Percentiles rank a stretch among this genome's conserved stretches.
phyloP scores from a whole-genome alignment of 2,888 invertebrate species.

The Tupiocoris notatus region DNA sequence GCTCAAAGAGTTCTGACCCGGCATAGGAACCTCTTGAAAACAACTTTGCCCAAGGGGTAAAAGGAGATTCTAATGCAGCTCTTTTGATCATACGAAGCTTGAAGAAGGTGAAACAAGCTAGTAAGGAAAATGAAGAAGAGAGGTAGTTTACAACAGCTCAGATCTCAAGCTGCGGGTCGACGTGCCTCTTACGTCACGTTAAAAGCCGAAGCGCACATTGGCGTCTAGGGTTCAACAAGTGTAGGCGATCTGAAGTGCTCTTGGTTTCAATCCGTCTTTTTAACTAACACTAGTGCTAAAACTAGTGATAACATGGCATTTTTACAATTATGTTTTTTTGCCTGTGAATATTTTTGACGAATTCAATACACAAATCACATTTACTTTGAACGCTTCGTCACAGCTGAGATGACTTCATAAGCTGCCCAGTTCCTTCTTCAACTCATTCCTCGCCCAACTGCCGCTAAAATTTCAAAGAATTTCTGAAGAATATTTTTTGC shows the following conservation, averaged over 20 bases:
- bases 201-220: neutral
- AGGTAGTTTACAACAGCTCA: neutral
- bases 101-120: neutral
- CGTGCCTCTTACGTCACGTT: neutral
- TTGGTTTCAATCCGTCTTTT: too few relatives aligned
- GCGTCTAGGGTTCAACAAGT: neutral
- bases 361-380: too few relatives aligned
- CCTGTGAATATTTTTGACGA: too few relatives aligned
- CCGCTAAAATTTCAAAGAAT: too few relatives aligned
- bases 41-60: neutral
- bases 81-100: neutral
- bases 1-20: neutral
- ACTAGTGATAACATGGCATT: too few relatives aligned
- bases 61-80: neutral
- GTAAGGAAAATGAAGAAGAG: neutral
- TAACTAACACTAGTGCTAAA: too few relatives aligned
- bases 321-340: too few relatives aligned
- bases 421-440: neutral
- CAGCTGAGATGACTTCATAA: neutral
- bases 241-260: neutral
- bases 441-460: too few relatives aligned
- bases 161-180: neutral
- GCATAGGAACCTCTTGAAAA: neutral
- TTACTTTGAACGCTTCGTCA: neutral
- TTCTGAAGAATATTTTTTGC: too few relatives aligned